A percentile compares a stretch with the other conserved stretches of the same genome.
Evolutionary conservation across 30 jellyfish, hydroid and myxozoan genomes (phyloP).

Genomic region (Phacellophora camtschatica): DNA sequence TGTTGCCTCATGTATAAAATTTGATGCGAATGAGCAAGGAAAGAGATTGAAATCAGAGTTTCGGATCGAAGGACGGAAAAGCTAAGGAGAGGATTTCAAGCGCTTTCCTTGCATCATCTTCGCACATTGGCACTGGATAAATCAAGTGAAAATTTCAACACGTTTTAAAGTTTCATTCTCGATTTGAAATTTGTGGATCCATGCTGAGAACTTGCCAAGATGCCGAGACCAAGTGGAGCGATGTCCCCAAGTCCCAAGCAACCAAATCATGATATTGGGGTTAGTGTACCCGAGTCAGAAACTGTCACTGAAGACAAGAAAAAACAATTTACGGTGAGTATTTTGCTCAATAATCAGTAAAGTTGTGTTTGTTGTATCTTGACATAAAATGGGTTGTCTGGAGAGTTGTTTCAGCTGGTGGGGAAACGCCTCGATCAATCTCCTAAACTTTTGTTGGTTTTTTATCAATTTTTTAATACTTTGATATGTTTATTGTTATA

Average conservation of each 20-base stretch:
- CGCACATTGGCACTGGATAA: not conserved
- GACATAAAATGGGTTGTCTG: too few relatives aligned
- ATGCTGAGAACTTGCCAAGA: not conserved
- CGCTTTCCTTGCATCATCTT: not conserved
- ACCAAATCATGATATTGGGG: conserved; percentile 78
- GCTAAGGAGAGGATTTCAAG: not conserved
- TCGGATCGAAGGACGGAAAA: not conserved
- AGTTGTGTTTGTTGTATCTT: not conserved
- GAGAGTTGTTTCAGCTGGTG: conserved; percentile 8
- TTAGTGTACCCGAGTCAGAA: conserved; percentile 95
- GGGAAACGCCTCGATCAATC: not conserved
- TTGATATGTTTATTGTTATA: too few relatives aligned
- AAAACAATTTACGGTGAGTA: conserved; percentile 82
- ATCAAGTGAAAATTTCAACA: too few relatives aligned
- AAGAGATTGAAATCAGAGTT: not conserved
- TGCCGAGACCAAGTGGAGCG: conserved; percentile 63
- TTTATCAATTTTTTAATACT: too few relatives aligned
- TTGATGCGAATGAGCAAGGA: not conserved
- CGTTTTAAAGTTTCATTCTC: too few relatives aligned
- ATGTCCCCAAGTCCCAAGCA: conserved; percentile 6
- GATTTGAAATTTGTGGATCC: not conserved
- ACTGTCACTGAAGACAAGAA: conserved; percentile 82
- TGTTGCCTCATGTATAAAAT: not conserved
- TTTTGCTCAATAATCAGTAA: not conserved
- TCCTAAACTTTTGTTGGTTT: not conserved